These are phyloP conservation scores for Piprites chloris DNA, from an alignment of 2,113 vertebrate species.

Conservation along the genomic window DNA sequence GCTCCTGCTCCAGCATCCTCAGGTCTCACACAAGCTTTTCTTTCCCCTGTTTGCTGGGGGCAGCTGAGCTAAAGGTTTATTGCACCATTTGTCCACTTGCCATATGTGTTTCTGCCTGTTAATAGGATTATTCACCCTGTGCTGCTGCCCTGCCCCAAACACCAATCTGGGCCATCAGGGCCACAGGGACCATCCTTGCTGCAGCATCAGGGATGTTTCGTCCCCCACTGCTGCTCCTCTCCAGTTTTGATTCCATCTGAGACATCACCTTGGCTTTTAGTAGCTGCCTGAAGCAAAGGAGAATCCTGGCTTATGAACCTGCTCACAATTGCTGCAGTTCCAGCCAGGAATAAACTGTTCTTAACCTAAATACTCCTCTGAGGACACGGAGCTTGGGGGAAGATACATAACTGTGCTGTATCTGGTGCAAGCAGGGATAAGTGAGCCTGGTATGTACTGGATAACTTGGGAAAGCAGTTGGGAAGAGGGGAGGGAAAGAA, in stretches of 20 bases:
- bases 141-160: neutral
- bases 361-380: constrained; percentile 58
- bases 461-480: neutral
- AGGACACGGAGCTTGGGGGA: constrained; percentile 42
- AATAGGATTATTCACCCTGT: neutral
- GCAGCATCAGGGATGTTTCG: neutral
- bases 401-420: neutral
- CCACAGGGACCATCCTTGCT: rapidly evolving
- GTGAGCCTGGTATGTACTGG: neutral
- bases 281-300: neutral
- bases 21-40: neutral
- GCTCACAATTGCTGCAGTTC: neutral
- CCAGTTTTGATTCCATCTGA: neutral
- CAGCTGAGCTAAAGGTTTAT: neutral
- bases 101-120: neutral
- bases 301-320: neutral
- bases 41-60: neutral
- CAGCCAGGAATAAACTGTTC: constrained; percentile 41
- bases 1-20: neutral
- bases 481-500: neutral
- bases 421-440: neutral
- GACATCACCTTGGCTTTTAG: neutral
- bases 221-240: neutral
- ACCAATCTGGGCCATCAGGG: neutral
- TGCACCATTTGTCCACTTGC: neutral